Conservation (phyloP, 2,888 invertebrate species). For the Conops quadrifasciatus region DNA sequence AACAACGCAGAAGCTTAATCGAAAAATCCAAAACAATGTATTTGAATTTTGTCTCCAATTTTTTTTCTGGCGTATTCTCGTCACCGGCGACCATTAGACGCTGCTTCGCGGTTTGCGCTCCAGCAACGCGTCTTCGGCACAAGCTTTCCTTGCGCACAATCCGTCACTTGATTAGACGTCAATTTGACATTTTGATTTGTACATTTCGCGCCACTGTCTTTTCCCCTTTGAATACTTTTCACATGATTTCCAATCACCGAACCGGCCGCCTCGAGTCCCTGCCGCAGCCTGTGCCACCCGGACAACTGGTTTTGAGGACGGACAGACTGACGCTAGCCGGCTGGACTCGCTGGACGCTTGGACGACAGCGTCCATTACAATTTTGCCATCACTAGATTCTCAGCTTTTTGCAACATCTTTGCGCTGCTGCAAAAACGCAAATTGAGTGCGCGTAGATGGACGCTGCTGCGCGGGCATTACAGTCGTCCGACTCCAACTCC, state of each 20-base stretch:
- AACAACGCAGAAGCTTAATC: background rate
- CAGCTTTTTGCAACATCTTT: background rate
- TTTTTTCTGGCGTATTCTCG: background rate
- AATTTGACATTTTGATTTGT: constrained; percentile 42
- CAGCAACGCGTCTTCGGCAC: background rate
- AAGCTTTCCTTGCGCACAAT: constrained; percentile 35
- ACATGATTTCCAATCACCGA: background rate
- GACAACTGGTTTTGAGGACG: background rate
- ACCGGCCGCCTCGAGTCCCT: background rate
- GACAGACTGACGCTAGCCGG: background rate
- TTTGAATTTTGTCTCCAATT: background rate
- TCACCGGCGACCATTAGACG: background rate
- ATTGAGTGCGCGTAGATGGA: constrained; percentile 30
- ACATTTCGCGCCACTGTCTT: constrained; percentile 35
- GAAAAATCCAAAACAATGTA: background rate
- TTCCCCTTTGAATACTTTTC: background rate
- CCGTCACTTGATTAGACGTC: constrained; percentile 38
- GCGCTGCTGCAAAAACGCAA: constrained; percentile 33
- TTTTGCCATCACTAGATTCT: background rate
- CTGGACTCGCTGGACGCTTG: background rate
- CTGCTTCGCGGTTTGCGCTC: background rate
- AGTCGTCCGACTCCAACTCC: background rate
- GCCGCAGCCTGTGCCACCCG: background rate
- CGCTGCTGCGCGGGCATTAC: background rate
- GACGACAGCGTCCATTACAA: constrained; percentile 16